Base-by-base conservation (phyloP, 1,140 invertebrate species). In the Heterodera schachtii region DNA sequence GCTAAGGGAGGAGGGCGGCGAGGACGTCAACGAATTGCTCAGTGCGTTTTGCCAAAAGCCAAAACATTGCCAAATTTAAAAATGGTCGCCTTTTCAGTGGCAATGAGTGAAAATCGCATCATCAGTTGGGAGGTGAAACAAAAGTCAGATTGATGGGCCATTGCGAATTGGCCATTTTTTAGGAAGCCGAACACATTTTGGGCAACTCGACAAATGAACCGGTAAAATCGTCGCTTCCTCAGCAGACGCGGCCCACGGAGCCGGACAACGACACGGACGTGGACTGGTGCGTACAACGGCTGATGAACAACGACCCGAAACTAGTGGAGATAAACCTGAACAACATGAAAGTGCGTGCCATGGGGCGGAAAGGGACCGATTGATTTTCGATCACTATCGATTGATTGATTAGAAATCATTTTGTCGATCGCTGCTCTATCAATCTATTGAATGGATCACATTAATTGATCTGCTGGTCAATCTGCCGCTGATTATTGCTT, bases 211-310 rank as follows among this genome's bases (percentile, higher is more conserved):
- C 73, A 67, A 87, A 78, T 60, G 81, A 75, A 43, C 84, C 86
- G 13, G 74, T 87, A 3, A 90, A 89, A 77, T 90, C 81, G 52
- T 83, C 82, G 71, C 78, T 89, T 4, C 88, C 88, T 0, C 85
- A 87, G 75, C 88, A 89, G 70, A 90, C 89, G 64, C 76, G 89
- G 44, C 89, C 89, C 2, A 86, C 87, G 16, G 91, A 92, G 73
- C 90, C 92, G 21, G 91, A 91, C 52, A 92, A 92, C 83, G 89
- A 86, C 70, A 92, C 92, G 60, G 91, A 92, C 81, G 90, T 92
- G 0, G 91, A 92, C 41, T 87, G 90, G 21, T 89, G 89, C 78
- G 89, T 92, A 46, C 86, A 91, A 79, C 83, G 87, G 79, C 83
- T 92, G 5, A 85, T 90, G 64, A 87, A 87, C 66, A 91, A 92